These are phyloP conservation scores for Arion vulgaris DNA, from an alignment of 1,140 invertebrate genomes.

Conservation along the genomic window DNA sequence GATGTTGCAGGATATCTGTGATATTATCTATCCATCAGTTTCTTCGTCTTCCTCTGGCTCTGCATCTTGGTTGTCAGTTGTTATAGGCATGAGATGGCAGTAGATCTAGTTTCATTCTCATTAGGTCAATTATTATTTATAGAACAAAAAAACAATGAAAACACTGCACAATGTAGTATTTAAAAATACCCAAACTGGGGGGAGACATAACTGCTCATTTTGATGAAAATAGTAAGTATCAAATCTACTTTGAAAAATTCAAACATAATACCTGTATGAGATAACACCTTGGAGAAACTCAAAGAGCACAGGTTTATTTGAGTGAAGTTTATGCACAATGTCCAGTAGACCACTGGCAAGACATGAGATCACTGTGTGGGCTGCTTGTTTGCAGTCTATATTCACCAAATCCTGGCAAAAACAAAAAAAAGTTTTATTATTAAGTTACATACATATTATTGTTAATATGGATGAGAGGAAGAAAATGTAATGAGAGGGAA, in stretches of 20 bases:
- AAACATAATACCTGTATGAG: conserved; percentile 71
- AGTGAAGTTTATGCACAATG: conserved; percentile 56
- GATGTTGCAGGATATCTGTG: too few relatives aligned
- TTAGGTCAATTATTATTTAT: neutral
- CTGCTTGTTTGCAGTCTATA: conserved; percentile 73
- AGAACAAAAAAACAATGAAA: neutral
- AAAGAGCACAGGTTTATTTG: conserved; percentile 74
- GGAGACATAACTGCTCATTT: too few relatives aligned
- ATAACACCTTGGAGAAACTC: conserved; percentile 79
- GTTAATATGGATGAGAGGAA: too few relatives aligned
- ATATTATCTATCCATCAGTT: too few relatives aligned
- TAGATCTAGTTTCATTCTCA: too few relatives aligned
- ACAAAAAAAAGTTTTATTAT: neutral
- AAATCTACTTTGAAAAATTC: too few relatives aligned
- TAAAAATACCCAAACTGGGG: neutral
- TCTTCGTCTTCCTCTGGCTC: too few relatives aligned
- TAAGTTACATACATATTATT: neutral
- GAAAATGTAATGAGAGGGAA: too few relatives aligned
- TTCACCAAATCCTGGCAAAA: conserved; percentile 71
- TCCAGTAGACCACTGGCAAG: conserved; percentile 58
- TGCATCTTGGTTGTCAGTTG: too few relatives aligned
- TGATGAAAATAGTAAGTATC: too few relatives aligned
- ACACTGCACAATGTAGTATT: neutral
- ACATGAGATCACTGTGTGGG: conserved; percentile 61
- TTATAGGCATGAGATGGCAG: too few relatives aligned